Conservation (phyloP, 2,113 vertebrate genomes). For the Tenebrosternarchus preto region DNA sequence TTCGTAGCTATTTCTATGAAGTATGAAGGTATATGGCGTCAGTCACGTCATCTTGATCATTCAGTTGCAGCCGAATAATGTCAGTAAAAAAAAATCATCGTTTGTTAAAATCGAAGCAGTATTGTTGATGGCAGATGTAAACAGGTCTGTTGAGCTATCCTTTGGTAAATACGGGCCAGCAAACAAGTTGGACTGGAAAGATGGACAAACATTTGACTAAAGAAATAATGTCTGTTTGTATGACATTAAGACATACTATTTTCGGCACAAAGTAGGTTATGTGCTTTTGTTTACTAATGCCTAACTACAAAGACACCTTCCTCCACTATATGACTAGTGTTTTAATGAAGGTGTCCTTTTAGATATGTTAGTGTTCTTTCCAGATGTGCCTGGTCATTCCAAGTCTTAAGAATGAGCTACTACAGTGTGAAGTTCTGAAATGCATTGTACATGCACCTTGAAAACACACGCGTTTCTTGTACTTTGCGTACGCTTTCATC, state of each 20-base stretch:
- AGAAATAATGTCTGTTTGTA: no score
- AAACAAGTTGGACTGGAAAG: neutral
- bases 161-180: neutral
- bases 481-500: conserved; percentile 47
- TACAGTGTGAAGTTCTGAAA: no score
- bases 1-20: neutral
- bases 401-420: no score
- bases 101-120: neutral
- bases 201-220: conserved; percentile 54
- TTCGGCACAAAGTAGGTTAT: no score
- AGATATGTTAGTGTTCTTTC: no score
- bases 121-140: neutral
- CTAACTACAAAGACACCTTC: no score
- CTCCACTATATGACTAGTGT: no score
- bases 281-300: no score
- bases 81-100: neutral
- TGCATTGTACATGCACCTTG: no score
- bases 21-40: neutral
- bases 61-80: neutral
- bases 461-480: conserved; percentile 71
- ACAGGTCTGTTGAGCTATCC: neutral
- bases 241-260: no score
- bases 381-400: no score
- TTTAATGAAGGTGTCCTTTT: no score
- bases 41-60: neutral